Percentiles rank a stretch among this genome's conserved stretches.
These are phyloP conservation scores for Drosophila paranaensis DNA, from an alignment of 2,888 invertebrate genomes.

Conservation along the genomic window DNA sequence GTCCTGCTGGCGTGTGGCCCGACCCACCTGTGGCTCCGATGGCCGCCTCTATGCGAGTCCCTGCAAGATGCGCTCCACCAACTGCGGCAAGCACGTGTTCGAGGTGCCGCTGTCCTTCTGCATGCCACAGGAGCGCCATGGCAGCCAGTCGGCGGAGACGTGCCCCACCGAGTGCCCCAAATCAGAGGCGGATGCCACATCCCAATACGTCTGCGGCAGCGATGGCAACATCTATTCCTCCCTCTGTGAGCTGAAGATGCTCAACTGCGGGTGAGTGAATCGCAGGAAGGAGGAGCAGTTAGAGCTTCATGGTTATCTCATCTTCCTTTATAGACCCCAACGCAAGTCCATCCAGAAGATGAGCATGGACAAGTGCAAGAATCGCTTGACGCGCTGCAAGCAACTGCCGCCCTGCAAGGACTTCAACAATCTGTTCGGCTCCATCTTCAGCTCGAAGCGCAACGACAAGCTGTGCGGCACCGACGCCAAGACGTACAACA, in stretches of 20 bases:
- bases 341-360: constrained; percentile 84
- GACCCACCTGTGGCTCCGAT: constrained; percentile 95
- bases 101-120: constrained; percentile 96
- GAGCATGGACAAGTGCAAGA: constrained; percentile 91
- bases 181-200: constrained; percentile 72
- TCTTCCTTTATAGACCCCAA: constrained; percentile 71
- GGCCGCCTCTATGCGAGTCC: constrained; percentile 95
- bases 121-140: constrained; percentile 90
- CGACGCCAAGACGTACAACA: constrained; percentile 93
- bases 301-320: neutral
- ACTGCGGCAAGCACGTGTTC: constrained; percentile 96
- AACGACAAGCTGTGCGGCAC: constrained; percentile 94
- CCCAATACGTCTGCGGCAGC: constrained; percentile 91
- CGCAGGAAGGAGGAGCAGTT: too few relatives aligned
- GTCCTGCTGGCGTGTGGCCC: constrained; percentile 95
- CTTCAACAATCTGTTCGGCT: constrained; percentile 84
- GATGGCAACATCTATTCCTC: constrained; percentile 95
- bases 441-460: constrained; percentile 86
- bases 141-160: constrained; percentile 85
- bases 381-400: constrained; percentile 90
- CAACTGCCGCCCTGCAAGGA: constrained; percentile 89
- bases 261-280: constrained; percentile 92
- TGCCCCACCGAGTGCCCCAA: constrained; percentile 91
- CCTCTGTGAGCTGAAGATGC: constrained; percentile 94
- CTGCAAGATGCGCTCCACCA: constrained; percentile 95